Evolutionary conservation across 2,113 vertebrate genomes (phyloP).

Genomic region (Progne subis): DNA sequence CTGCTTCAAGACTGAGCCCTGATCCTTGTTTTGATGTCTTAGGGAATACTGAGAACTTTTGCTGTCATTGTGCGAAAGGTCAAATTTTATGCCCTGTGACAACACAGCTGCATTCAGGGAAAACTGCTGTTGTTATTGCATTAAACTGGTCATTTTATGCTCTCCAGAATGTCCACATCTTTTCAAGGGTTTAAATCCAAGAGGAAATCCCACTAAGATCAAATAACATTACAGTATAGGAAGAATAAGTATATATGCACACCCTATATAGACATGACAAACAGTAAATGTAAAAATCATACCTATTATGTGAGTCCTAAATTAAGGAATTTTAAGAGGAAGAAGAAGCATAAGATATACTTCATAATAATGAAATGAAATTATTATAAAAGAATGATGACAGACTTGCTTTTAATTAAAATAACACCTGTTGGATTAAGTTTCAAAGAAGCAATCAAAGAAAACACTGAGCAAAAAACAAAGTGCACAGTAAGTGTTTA

Average conservation of each 20-base stretch:
- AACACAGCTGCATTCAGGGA: neutral
- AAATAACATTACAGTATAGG: neutral
- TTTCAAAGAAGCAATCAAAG: constrained; percentile 51
- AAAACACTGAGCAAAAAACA: constrained; percentile 14
- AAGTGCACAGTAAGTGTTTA: constrained; percentile 21
- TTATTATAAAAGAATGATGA: neutral
- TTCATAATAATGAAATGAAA: neutral
- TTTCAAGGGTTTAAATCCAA: constrained; percentile 14
- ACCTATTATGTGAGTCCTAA: neutral
- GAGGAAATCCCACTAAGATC: constrained; percentile 7
- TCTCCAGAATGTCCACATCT: neutral
- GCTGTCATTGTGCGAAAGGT: neutral
- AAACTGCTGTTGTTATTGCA: neutral
- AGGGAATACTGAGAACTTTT: neutral
- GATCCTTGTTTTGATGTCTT: neutral
- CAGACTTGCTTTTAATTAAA: constrained; percentile 25
- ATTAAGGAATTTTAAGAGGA: neutral
- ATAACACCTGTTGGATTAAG: constrained; percentile 28
- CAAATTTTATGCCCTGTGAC: neutral
- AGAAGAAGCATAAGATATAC: neutral
- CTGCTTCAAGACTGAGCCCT: neutral
- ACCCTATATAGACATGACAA: neutral
- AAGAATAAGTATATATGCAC: neutral
- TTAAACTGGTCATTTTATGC: neutral
- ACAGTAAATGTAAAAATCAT: neutral